Conservation (phyloP, 2,888 invertebrate genomes). For the Alloplasta piceator region DNA sequence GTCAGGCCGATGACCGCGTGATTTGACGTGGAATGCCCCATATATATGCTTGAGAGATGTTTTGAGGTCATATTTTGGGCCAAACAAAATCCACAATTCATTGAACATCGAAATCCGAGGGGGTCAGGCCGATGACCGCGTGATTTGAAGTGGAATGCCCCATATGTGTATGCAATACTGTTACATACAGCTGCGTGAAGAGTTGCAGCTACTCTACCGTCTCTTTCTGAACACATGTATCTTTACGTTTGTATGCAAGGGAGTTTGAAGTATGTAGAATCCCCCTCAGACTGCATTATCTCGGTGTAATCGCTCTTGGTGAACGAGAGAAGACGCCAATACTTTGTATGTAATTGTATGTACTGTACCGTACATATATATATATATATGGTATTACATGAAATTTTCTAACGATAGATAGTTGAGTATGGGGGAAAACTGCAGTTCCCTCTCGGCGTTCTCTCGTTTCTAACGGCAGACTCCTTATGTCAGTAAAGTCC, state of each 20-base stretch:
- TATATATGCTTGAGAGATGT: no score
- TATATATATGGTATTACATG: neutral
- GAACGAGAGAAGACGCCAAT: constrained; percentile 33
- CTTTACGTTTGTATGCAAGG: constrained; percentile 3
- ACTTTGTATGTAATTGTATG: neutral
- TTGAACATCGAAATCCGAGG: no score
- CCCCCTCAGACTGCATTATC: constrained; percentile 53
- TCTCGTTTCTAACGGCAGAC: constrained; percentile 8
- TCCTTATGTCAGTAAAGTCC: constrained; percentile 8
- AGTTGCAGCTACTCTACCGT: constrained; percentile 38
- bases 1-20: no score
- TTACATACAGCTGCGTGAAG: constrained; percentile 51
- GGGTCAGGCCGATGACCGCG: no score
- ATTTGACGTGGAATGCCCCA: no score
- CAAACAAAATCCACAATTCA: no score
- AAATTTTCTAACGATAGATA: neutral
- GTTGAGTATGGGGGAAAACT: neutral
- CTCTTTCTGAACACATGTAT: constrained; percentile 45
- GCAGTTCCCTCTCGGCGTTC: neutral
- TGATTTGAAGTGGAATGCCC: no score
- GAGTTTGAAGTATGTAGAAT: constrained; percentile 36
- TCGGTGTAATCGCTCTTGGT: constrained; percentile 60
- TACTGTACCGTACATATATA: neutral
- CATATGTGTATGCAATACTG: constrained; percentile 26
- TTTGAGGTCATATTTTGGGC: no score